Evolutionary conservation across 2,797 vertebrate genomes (phyloP).

Genomic region (Kryptopterus vitreolus): DNA sequence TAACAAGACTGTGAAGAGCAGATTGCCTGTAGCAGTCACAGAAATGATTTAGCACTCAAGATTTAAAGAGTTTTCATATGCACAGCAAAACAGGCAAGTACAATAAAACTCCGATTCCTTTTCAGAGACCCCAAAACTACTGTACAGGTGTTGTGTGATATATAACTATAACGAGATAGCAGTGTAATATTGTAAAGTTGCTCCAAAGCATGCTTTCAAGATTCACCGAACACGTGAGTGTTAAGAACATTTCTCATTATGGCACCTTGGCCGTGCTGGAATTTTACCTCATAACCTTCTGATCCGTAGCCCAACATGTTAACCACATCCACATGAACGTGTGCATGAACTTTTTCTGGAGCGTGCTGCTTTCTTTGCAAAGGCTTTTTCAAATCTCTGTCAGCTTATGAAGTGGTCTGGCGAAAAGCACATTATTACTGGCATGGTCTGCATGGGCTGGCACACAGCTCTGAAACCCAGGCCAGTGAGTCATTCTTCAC

Average conservation of each 20-base stretch:
- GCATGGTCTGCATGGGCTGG: conserved; percentile 64
- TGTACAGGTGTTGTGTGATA: neutral
- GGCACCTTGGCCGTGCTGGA: neutral
- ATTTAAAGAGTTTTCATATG: neutral
- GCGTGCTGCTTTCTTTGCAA: neutral
- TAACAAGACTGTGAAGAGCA: conserved; percentile 12
- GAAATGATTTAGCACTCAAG: neutral
- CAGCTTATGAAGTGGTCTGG: conserved; percentile 65
- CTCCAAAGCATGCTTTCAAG: neutral
- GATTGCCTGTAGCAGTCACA: neutral
- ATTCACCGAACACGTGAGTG: neutral
- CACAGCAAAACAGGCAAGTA: neutral
- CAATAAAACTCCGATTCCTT: neutral
- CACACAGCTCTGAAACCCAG: conserved; percentile 61
- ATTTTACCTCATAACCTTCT: neutral
- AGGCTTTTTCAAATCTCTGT: conserved; percentile 49
- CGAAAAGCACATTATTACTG: conserved; percentile 62
- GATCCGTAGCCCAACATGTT: neutral
- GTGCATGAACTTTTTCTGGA: conserved; percentile 40
- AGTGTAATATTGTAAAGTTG: neutral
- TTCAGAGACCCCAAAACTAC: neutral
- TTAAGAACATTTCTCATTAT: neutral
- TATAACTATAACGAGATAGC: neutral
- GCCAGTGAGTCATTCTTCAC: conserved; percentile 50
- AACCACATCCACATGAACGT: neutral